Evolutionary conservation across 2,888 invertebrate genomes (phyloP), one percentile per base, ranked within the genome.

Genomic region (Plagiodera versicolora): DNA sequence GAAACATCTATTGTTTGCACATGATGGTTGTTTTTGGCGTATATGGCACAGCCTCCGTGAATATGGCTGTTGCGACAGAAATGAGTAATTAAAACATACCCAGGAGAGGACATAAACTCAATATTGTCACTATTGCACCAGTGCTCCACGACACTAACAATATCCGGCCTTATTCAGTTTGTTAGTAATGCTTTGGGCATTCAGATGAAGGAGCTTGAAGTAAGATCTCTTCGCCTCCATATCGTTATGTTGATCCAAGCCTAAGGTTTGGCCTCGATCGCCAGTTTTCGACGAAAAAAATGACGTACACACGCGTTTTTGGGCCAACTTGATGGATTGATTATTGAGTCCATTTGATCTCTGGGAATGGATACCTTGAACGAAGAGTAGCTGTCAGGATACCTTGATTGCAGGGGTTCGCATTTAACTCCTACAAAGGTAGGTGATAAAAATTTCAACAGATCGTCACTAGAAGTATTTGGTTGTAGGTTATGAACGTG

Each of bases 191-290:
- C 14, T 9, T 20, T 49, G 49, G 10, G 49, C 49, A 52, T 48
- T 48, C 35, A 58, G 35, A 16, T 24, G 44, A 52, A 28, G 49
- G 14, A 30, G 53, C 16, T 61, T 45, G n/a, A 54, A 44, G n/a
- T 24, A 24, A 24, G 3, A n/a, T 24, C 6, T 24, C 6, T 24
- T 24, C 6, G 24, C 24, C 3, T 24, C 24, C 6, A 24, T 24
- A 24, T 6, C 24, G 6, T 24, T 24, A 5, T 24, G 24, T 24
- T 24, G 24, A 24, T 24, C 4, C 24, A 24, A 24, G 24, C 24
- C 24, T 24, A 24, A 24, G 24, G 6, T 24, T 24, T 24, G 24
- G 6, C 24, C 24, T 24, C 24, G 24, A 6, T 24, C 24, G 24
- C 6, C 4, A 5, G 24, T 24, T 24, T 24, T 24, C 24, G 24